Evolutionary conservation across 2,888 invertebrate genomes (phyloP).

Genomic region (Chrysodeixis includens): DNA sequence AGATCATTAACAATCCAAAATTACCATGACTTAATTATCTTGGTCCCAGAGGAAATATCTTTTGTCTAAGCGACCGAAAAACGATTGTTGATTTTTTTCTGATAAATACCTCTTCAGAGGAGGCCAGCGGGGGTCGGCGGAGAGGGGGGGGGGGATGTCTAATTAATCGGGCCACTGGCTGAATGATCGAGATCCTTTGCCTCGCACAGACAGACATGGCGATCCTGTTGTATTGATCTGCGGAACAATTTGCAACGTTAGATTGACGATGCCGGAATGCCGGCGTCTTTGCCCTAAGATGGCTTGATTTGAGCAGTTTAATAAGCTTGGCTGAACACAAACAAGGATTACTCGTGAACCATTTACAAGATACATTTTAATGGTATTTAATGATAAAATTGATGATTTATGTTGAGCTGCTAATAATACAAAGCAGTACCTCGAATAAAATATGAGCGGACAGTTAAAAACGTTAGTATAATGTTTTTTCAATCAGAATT

Average conservation of each 20-base stretch:
- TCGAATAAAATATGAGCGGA: too few relatives aligned
- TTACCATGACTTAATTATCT: neutral
- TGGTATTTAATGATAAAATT: too few relatives aligned
- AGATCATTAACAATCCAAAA: neutral
- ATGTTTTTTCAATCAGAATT: neutral
- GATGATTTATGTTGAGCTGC: too few relatives aligned
- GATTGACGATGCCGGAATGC: neutral
- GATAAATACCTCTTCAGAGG: slow-evolving; percentile 1
- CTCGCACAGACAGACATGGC: slow-evolving; percentile 4
- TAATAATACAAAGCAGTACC: too few relatives aligned
- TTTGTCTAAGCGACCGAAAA: slow-evolving; percentile 4
- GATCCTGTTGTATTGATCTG: neutral
- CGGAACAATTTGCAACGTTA: slow-evolving; percentile 2
- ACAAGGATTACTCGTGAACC: neutral
- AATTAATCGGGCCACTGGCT: slow-evolving; percentile 4
- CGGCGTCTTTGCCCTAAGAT: neutral
- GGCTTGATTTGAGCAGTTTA: neutral
- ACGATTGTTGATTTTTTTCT: slow-evolving; percentile 4
- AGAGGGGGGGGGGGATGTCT: neutral
- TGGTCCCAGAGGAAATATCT: neutral
- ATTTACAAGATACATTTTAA: neutral
- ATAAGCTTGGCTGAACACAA: neutral
- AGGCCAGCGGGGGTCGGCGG: neutral
- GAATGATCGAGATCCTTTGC: slow-evolving; percentile 4
- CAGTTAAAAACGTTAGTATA: too few relatives aligned